Percentiles rank a stretch among this genome's conserved stretches.
Evolutionary conservation across 2,113 vertebrate species (phyloP).

Genomic region (Syngnathus scovelli): DNA sequence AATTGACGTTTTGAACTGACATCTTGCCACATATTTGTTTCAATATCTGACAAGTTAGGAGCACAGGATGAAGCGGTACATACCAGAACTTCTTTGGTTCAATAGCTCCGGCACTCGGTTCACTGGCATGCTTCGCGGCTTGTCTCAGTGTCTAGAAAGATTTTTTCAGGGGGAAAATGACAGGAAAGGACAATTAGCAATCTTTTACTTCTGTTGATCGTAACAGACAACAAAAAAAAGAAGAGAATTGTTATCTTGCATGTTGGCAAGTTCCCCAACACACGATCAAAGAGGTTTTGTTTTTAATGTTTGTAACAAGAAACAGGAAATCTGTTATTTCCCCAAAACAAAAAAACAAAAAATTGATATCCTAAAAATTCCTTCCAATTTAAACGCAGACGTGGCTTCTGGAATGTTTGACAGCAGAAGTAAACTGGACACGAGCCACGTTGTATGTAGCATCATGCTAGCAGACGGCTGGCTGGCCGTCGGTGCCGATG

Average conservation of each 20-base stretch:
- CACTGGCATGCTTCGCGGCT: conserved; percentile 35
- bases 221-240: background rate
- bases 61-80: conserved; percentile 21
- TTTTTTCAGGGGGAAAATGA: conserved; percentile 2
- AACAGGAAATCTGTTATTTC: no score
- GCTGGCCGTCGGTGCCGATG: no score
- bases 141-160: conserved; percentile 44
- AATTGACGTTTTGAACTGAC: background rate
- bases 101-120: conserved; percentile 47
- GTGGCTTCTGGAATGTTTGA: background rate
- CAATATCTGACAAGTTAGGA: background rate
- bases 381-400: background rate
- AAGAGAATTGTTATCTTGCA: background rate
- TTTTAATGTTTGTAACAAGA: no score
- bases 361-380: background rate
- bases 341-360: no score
- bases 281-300: no score
- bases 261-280: no score
- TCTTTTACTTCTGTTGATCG: background rate
- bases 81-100: conserved; percentile 61
- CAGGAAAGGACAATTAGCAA: background rate
- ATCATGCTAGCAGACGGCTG: no score
- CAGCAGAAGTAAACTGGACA: background rate
- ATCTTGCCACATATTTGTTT: background rate
- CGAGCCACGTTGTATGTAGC: background rate